Base-by-base conservation (phyloP, 2,888 invertebrate species). In the Linyphia triangularis region DNA sequence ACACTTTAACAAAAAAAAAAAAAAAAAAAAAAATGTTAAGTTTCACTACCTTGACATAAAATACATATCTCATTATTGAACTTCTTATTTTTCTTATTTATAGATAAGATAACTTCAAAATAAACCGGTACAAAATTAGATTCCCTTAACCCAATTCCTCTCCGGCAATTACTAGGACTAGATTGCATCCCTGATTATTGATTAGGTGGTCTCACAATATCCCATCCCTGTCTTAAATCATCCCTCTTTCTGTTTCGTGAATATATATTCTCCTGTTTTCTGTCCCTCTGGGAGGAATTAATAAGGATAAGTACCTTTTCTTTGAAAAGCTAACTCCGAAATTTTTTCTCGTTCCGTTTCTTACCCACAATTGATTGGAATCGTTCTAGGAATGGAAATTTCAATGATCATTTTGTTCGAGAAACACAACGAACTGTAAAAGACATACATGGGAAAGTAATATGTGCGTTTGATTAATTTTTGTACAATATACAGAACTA, bases 291-390 rank as follows among this genome's bases (percentile, higher is more conserved):
- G 73, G 59, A 22, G 51, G 22, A 73, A 73, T 73, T 73, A 73
- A 73, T 73, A 73, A 73, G 73, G 33, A 28, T 73, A 59, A 73
- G 73, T 59, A 40, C 10, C 22, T 73, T 19, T 28, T 51, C 51
- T 13, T 22, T 26, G 13, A 57, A 73, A 73, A 73, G 6, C 73
- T 59, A 57, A 33, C 13, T 57, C 59, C 30, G 57, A 73, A 57
- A 19, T n/a, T 22, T n/a, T 22, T 26, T 24, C 24, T 2, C 28
- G 24, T 24, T 13, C 9, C 13, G 22, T 28, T 61, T 26, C 22
- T 22, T 26, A 24, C 16, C 24, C 24, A 26, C 28, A 28, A 28
- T 63, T 28, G 13, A 63, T 26, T 63, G 63, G 33, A 9, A 33
- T 33, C 33, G 33, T 16, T 10, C 13, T n/a, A n/a, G 13, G n/a